Evolutionary conservation across 1,140 invertebrate genomes (phyloP), one percentile per base, ranked within the genome.

Genomic region (Lethocerus indicus): DNA sequence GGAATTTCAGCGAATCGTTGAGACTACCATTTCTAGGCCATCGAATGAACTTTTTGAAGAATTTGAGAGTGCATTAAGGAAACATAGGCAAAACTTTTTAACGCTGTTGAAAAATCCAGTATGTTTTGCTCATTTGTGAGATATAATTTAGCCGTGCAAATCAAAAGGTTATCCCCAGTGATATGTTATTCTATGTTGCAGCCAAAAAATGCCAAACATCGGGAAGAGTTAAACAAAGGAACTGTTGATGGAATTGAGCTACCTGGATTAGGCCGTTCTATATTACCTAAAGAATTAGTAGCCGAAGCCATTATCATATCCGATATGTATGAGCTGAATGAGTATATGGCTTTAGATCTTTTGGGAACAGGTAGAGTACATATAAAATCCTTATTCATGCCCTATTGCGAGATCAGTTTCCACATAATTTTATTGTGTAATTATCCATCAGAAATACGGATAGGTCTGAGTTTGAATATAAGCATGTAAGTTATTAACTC

Each of bases 311-410:
- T 92, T 1, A 89, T 95, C 37, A 71, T 96, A 54, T 90, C 89
- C 55, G 90, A 97, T 62, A 88, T 97, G 81, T 95, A 90, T 65
- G 76, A 90, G 60, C 70, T 95, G 41, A 92, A 94, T 67, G 91
- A 96, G 64, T 81, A 87, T 52, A 78, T 87, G 48, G 81, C 90
- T 2, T 63, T 96, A 49, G 89, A 94, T 67, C 66, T 96, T 7
- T 65, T 96, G 0, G 84, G 85, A 59, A 87, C 84, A n/a, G 73
- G 73, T 73, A n/a, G n/a, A n/a, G n/a, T n/a, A n/a, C n/a, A n/a
- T n/a, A n/a, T n/a, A n/a, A n/a, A n/a, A n/a, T n/a, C n/a, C n/a
- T n/a, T n/a, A n/a, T n/a, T n/a, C n/a, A n/a, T n/a, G n/a, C n/a
- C n/a, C n/a, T n/a, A n/a, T n/a, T n/a, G n/a, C n/a, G n/a, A n/a